These are phyloP conservation scores for Ascidia mentula DNA, from an alignment of 23 tunicate genomes.

Conservation along the genomic window DNA sequence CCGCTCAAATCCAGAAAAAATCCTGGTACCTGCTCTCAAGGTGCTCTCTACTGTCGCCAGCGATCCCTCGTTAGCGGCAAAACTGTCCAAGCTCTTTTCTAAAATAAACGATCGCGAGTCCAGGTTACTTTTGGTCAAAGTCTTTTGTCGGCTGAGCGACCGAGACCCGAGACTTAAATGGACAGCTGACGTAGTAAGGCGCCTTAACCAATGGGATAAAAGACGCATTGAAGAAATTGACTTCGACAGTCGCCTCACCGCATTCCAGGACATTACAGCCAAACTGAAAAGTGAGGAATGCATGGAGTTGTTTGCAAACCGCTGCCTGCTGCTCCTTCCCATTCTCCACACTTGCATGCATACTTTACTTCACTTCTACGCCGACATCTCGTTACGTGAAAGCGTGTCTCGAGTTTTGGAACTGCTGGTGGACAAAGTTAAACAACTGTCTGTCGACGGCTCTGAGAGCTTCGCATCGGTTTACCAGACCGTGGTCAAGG, in stretches of 20 bases:
- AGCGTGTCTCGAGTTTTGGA: constrained; percentile 52
- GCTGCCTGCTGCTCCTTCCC: constrained; percentile 49
- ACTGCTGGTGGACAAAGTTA: constrained; percentile 26
- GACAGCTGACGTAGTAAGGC: constrained; percentile 45
- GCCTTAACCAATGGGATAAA: constrained; percentile 75
- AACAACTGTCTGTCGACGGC: constrained; percentile 1
- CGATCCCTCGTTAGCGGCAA: constrained; percentile 23
- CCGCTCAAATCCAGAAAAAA: constrained; percentile 6
- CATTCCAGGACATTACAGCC: constrained; percentile 40
- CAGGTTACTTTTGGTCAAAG: constrained; percentile 42
- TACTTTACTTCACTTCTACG: constrained; percentile 30
- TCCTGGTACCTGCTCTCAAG: constrained; percentile 25
- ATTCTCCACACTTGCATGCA: constrained; percentile 55
- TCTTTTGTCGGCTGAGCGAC: constrained; percentile 38
- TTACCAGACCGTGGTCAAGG: constrained; percentile 43
- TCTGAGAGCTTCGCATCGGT: background rate
- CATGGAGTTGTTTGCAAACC: constrained; percentile 26
- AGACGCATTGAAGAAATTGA: constrained; percentile 62
- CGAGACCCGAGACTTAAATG: constrained; percentile 24
- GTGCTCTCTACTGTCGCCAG: constrained; percentile 38
- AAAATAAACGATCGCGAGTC: constrained; percentile 39
- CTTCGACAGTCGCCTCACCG: constrained; percentile 56
- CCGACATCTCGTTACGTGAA: constrained; percentile 67
- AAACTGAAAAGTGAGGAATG: constrained; percentile 25
- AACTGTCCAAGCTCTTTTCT: constrained; percentile 55